phyloP scores from a whole-genome alignment of 2,113 vertebrate genomes.

The Forbesichthys papilliferus region DNA sequence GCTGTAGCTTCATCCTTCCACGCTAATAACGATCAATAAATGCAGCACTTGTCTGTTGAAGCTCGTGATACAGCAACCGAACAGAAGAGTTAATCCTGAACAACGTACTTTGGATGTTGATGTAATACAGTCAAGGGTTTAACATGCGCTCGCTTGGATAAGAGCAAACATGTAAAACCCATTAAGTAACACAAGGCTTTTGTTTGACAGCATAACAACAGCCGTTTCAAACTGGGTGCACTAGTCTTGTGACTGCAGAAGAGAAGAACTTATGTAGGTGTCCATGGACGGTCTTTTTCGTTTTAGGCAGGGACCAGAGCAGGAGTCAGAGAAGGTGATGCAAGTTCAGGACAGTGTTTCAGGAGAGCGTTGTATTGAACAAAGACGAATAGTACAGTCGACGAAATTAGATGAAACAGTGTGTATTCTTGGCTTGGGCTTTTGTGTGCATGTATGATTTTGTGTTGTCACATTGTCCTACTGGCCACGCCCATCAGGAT shows the following conservation, averaged over 20 bases:
- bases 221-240: too few species aligned
- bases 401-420: not conserved
- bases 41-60: too few species aligned
- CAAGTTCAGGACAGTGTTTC: constrained; percentile 13
- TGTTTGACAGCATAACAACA: not conserved
- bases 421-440: not conserved
- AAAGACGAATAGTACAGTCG: not conserved
- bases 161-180: not conserved
- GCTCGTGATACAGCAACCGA: too few species aligned
- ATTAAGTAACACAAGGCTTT: not conserved
- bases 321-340: constrained; percentile 17
- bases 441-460: not conserved
- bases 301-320: not conserved
- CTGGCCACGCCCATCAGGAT: constrained; percentile 17
- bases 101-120: too few species aligned
- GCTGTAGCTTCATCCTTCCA: too few species aligned
- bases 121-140: too few species aligned
- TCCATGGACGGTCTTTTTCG: too few species aligned
- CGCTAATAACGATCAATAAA: too few species aligned
- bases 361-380: constrained; percentile 8
- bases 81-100: too few species aligned
- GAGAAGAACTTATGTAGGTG: too few species aligned
- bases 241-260: too few species aligned
- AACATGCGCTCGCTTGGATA: not conserved
- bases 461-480: not conserved